phyloP scores from a whole-genome alignment of 2,797 vertebrate species.

The Neomorphus geoffroyi region DNA sequence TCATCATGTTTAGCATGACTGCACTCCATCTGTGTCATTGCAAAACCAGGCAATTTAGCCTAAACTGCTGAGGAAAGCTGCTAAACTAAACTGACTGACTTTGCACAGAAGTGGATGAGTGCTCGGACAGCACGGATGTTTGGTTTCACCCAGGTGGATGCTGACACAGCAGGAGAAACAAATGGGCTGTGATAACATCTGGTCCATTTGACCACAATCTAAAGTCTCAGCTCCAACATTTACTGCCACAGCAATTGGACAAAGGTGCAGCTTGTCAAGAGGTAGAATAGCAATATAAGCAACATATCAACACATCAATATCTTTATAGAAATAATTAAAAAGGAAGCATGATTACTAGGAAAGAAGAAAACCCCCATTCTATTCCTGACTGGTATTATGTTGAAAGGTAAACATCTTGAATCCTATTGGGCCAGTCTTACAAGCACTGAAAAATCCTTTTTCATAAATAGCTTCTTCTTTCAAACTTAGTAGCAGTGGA shows the following conservation, averaged over 20 bases:
- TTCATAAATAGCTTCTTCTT: background rate
- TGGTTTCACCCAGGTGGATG: background rate
- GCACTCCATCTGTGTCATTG: background rate
- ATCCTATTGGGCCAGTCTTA: background rate
- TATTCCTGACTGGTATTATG: background rate
- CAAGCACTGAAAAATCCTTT: background rate
- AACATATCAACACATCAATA: background rate
- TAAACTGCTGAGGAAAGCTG: background rate
- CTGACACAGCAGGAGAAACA: background rate
- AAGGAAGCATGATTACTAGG: background rate
- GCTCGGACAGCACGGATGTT: background rate
- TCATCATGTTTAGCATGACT: background rate
- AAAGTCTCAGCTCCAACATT: background rate
- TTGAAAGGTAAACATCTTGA: background rate
- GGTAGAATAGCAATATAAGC: background rate
- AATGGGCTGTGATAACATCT: background rate
- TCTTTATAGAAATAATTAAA: background rate
- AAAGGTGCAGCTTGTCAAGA: background rate
- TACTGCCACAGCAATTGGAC: background rate
- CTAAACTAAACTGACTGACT: background rate
- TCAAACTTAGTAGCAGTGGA: background rate
- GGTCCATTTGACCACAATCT: background rate
- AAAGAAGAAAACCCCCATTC: background rate
- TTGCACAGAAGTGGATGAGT: fast-evolving
- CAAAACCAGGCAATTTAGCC: background rate